Evolutionary conservation across 2,113 vertebrate species (phyloP).

Genomic region (Callaeas wilsoni): DNA sequence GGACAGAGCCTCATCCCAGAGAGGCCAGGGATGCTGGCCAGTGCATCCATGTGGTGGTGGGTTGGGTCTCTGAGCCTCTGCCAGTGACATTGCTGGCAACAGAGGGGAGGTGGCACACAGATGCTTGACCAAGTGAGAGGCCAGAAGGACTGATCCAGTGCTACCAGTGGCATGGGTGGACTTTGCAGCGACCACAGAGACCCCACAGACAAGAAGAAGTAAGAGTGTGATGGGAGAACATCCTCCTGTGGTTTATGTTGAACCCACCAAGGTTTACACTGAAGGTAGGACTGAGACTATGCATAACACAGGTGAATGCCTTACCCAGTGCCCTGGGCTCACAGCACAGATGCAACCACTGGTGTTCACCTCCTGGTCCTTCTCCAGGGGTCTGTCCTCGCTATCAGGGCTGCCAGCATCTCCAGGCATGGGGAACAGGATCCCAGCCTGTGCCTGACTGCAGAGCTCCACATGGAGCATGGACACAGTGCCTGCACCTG

Average conservation of each 20-base stretch:
- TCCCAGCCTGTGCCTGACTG: neutral
- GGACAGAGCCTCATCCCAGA: neutral
- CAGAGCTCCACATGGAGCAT: neutral
- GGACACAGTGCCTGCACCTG: accelerated
- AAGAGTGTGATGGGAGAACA: neutral
- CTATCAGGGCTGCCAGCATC: neutral
- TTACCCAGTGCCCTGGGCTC: neutral
- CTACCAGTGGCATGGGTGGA: neutral
- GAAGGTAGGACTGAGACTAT: neutral
- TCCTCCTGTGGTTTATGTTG: neutral
- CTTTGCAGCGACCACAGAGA: neutral
- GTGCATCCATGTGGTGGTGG: neutral
- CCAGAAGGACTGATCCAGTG: neutral
- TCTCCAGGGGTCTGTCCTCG: neutral
- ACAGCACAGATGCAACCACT: accelerated
- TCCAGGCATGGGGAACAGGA: neutral
- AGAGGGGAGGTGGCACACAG: neutral
- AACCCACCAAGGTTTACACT: neutral
- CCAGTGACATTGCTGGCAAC: accelerated
- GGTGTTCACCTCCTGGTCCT: neutral
- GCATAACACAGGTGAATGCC: neutral
- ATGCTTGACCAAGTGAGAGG: neutral
- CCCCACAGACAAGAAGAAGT: neutral
- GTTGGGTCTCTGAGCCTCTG: neutral
- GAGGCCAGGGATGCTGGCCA: neutral